Evolutionary conservation across 2,888 invertebrate species (phyloP), one percentile per base, ranked within the genome.

Genomic region (Ypsolopha sequella): DNA sequence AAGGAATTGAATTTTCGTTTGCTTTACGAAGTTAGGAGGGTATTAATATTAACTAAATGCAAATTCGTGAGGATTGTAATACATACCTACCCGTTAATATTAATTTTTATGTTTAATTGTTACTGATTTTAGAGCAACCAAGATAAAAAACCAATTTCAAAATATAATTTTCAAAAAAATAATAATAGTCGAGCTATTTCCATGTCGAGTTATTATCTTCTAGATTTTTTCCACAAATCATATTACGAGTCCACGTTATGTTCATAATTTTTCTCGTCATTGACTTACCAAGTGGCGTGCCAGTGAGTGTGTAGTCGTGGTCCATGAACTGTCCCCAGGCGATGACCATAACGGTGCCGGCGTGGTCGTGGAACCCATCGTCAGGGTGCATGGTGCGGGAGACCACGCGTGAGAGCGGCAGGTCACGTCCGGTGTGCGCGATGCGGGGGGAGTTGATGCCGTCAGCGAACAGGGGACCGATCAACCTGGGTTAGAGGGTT

Each of bases 311-410:
- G 64, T 94, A 95, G 76, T 96, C 96, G 86, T 97, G 96, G 80
- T 96, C 96, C 91, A 96, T 95, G 80, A 96, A 96, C 80, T 96
- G 96, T 62, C 96, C 96, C 96, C 96, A 97, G 52, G 96, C 95
- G 62, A 95, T 94, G 53, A 96, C 92, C 93, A 96, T 95, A 63
- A 96, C 95, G 36, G 96, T 96, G 50, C 96, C 95, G 35, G 96
- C 96, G 78, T 96, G 96, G 78, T 97, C 96, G 73, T 96, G 96
- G 88, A 91, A 96, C 41, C 96, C 96, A 60, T 96, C 95, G 66
- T 97, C 96, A 39, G 95, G 94, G 76, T 97, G 97, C 91, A 96
- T 94, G 41, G 95, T 95, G 50, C 95, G 90, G 13, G 96, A 96
- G 13, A 96, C 95, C 45, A 96, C 89, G 45, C 96, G 90, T 0